These are phyloP conservation scores for Brachypalpus laphriformis DNA, from an alignment of 2,888 invertebrate species.

Conservation along the genomic window DNA sequence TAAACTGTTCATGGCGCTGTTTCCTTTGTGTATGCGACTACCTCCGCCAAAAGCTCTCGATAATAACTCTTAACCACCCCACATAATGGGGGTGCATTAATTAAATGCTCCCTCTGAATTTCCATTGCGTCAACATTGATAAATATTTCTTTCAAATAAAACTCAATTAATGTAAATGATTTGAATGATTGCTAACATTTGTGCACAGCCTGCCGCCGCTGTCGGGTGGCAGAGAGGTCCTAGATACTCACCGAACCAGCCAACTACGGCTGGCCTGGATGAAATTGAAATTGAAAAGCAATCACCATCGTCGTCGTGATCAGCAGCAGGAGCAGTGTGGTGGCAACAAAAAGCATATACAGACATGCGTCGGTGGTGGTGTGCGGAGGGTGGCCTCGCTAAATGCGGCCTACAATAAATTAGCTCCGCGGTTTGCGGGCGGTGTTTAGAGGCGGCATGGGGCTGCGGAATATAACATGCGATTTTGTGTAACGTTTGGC, in stretches of 20 bases:
- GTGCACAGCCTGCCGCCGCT: conserved; percentile 22
- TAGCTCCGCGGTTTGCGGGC: conserved; percentile 35
- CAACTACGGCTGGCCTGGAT: conserved; percentile 12
- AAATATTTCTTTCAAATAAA: conserved; percentile 65
- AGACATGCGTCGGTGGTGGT: neutral
- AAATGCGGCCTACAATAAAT: conserved; percentile 45
- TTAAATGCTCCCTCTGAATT: conserved; percentile 34
- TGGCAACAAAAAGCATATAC: conserved; percentile 20
- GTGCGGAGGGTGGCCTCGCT: neutral
- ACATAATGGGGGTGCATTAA: conserved; percentile 49
- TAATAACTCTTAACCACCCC: conserved; percentile 16
- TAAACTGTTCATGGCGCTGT: neutral
- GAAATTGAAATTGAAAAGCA: conserved; percentile 49
- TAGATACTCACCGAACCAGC: conserved; percentile 2
- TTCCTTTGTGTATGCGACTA: neutral
- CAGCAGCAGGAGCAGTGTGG: conserved; percentile 48
- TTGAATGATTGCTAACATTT: conserved; percentile 52
- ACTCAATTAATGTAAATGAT: conserved; percentile 64
- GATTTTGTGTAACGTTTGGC: conserved; percentile 63
- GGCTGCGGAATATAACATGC: conserved; percentile 41
- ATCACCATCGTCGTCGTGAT: conserved; percentile 37
- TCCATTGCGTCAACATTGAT: conserved; percentile 39
- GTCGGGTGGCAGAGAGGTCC: conserved; percentile 5
- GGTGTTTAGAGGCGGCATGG: conserved; percentile 5
- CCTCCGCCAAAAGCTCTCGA: neutral